These are phyloP conservation scores for Melipona beecheii DNA, from an alignment of 2,888 invertebrate species.

Conservation along the genomic window DNA sequence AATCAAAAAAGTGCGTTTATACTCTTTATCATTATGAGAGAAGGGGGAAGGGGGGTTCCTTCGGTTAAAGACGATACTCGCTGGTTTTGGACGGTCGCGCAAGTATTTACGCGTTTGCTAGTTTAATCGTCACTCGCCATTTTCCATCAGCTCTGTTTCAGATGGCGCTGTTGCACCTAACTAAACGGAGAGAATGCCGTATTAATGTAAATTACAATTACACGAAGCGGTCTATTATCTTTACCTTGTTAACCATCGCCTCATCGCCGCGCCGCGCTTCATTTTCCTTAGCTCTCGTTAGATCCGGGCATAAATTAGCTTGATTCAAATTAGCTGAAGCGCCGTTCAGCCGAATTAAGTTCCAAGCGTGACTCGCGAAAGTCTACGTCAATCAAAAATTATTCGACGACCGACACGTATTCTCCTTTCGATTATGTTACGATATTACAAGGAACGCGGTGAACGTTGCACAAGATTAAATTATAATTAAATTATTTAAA, in stretches of 20 bases:
- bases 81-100: no score
- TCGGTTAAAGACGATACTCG: no score
- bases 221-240: constrained; percentile 32
- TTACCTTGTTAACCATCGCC: constrained; percentile 30
- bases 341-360: constrained; percentile 11
- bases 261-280: constrained; percentile 20
- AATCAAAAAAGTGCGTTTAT: no score
- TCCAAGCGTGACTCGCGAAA: not conserved
- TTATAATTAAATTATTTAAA: not conserved
- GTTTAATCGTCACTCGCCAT: not conserved
- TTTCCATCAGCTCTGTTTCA: not conserved
- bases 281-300: constrained; percentile 32
- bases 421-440: not conserved
- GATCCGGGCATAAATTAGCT: constrained; percentile 30
- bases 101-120: no score
- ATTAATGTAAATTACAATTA: constrained; percentile 39
- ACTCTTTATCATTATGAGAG: no score
- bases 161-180: constrained; percentile 1
- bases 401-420: not conserved
- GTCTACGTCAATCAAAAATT: not conserved
- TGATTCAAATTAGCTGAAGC: not conserved
- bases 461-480: not conserved
- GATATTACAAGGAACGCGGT: not conserved
- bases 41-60: no score
- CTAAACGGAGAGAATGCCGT: constrained; percentile 13